Conservation (phyloP, 2,888 invertebrate species). For the Cordilura impudica region DNA sequence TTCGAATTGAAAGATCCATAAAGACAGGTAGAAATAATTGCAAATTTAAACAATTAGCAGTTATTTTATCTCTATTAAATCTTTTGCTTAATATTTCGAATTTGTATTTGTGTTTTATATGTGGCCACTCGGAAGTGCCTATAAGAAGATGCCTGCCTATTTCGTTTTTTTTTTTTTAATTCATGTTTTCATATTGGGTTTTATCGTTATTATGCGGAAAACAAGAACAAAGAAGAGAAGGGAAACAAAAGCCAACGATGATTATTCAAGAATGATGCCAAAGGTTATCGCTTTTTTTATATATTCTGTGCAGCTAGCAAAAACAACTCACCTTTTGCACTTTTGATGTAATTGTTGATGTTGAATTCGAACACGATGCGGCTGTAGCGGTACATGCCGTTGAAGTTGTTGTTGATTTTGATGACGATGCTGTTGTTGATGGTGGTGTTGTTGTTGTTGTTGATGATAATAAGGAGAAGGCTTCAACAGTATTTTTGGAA, state of each 20-base stretch:
- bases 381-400: conserved; percentile 10
- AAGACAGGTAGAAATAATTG: no score
- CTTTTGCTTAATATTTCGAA: no score
- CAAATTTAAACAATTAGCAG: no score
- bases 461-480: conserved; percentile 25
- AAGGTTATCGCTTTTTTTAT: conserved; percentile 29
- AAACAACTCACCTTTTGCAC: conserved; percentile 55
- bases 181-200: no score
- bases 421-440: neutral
- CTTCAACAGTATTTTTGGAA: conserved; percentile 30
- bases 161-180: no score
- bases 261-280: conserved; percentile 18
- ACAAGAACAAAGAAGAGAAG: neutral
- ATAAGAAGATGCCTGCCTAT: no score
- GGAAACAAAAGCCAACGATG: neutral
- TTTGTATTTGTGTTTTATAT: no score
- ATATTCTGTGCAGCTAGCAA: neutral
- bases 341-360: conserved; percentile 42
- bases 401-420: conserved; percentile 11
- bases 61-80: no score
- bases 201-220: neutral
- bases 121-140: no score
- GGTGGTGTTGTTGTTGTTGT: neutral
- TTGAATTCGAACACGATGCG: conserved; percentile 32
- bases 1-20: no score